Evolutionary conservation across 2,888 invertebrate species (phyloP), one percentile per base, ranked within the genome.

Genomic region (Matsumyia berberina): DNA sequence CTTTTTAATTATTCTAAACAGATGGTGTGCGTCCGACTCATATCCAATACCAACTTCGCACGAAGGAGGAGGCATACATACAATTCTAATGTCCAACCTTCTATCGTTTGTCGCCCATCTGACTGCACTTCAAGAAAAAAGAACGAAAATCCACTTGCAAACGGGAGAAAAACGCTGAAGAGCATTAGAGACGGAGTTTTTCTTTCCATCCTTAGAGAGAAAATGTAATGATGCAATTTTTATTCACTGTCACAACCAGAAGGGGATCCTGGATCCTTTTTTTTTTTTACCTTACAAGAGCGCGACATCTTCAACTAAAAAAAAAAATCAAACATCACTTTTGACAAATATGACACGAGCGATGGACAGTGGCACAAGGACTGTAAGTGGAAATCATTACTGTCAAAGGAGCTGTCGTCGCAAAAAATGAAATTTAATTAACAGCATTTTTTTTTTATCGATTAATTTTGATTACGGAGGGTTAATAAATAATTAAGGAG

Each of bases 161-260:
- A 42, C n/a, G 6, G n/a, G 17, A 19, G 24, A 3, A 17, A 62
- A 31, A 62, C 35, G 12, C n/a, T 46, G 24, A 57, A 24, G 19
- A 44, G 42, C 29, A 51, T 35, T 7, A 42, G 53, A 9, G 42
- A 12, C n/a, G n/a, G n/a, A n/a, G n/a, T n/a, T n/a, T n/a, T n/a
- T n/a, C n/a, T n/a, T n/a, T n/a, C n/a, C n/a, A n/a, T n/a, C n/a
- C n/a, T n/a, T n/a, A 9, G 15, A 42, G 4, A 24, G 12, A 11
- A 35, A 44, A 33, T 4, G 42, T 69, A 57, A 69, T 57, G 11
- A 69, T 19, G 44, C 17, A 12, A 6, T 57, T 69, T 44, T 57
- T 57, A 57, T 44, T 57, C 44, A 35, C 44, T 35, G 44, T 69
- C 69, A 57, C 19, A 35, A 35, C 44, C 12, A 69, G 35, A 44